Base-by-base conservation (phyloP, 2,888 invertebrate species). In the Julus scanicus region DNA sequence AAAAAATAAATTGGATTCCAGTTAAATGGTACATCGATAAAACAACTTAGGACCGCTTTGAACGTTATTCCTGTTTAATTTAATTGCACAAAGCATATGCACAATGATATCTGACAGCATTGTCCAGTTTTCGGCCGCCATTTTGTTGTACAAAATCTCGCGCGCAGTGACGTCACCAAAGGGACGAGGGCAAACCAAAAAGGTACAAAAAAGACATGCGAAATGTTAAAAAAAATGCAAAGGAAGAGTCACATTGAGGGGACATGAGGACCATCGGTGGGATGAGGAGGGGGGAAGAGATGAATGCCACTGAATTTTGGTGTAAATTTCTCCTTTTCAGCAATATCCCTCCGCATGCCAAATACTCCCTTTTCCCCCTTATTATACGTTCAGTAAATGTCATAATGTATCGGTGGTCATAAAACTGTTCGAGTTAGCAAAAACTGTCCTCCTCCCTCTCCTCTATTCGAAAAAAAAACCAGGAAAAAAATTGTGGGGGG, bases 311-410 rank as follows among this genome's bases (percentile, higher is more conserved):
- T 84, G 84, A 84, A 44, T 84, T 84, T 84, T 84, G 84, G 84
- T 84, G 84, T 84, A 84, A 84, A 84, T 84, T 84, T 84, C 84
- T 40, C 20, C 84, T 84, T 48, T 84, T 84, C 48, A 84, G 8
- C 84, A 84, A 84, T 44, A 44, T 84, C 84, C 84, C 84, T 84
- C 40, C 84, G 48, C 84, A 84, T 40, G 48, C 20, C 84, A 44
- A 84, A 40, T 84, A 44, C 84, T 48, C 84, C 48, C 84, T 84
- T 84, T 84, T 84, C 48, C 84, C 84, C 40, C 44, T 84, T 40
- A 84, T 84, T 84, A 71, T 71, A 29, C 71, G 71, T n/a, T 71
- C 71, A 29, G 71, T 71, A 71, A 71, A 71, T 71, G 71, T 71
- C 71, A 71, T 71, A 71, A 71, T 71, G 71, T 71, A 71, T 71